Evolutionary conservation across 2,888 invertebrate genomes (phyloP).

Genomic region (Leucoptera coffeella): DNA sequence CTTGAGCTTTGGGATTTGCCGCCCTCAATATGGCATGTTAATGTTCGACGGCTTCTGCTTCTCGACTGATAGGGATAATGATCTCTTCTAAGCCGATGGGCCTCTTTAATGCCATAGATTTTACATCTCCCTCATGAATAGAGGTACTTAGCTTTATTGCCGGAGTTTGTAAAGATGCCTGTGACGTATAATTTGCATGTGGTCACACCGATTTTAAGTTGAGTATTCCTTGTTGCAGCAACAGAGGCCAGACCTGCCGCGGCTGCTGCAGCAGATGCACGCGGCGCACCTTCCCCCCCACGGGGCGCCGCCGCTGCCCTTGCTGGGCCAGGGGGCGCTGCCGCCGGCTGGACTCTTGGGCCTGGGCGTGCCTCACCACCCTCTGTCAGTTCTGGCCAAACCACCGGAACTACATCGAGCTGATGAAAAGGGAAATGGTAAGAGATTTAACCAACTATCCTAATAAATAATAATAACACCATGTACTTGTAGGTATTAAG

Average conservation of each 20-base stretch:
- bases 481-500: too few relatives aligned
- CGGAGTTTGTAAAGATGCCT: too few relatives aligned
- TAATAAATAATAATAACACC: too few relatives aligned
- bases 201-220: slow-evolving; percentile 1
- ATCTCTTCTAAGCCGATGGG: too few relatives aligned
- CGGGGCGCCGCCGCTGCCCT: slow-evolving; percentile 64
- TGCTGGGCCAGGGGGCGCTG: slow-evolving; percentile 39
- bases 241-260: slow-evolving; percentile 78
- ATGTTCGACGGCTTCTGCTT: too few relatives aligned
- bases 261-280: slow-evolving; percentile 88
- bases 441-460: too few relatives aligned
- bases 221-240: slow-evolving; percentile 50
- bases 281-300: slow-evolving; percentile 76
- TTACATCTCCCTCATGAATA: neutral
- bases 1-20: too few relatives aligned
- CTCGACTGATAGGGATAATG: too few relatives aligned
- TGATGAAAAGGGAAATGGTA: slow-evolving; percentile 73
- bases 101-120: slow-evolving; percentile 1
- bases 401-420: slow-evolving; percentile 74
- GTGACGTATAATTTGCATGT: neutral
- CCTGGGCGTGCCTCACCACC: slow-evolving; percentile 65
- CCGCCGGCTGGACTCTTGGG: slow-evolving; percentile 60
- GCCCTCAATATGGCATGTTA: too few relatives aligned
- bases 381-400: slow-evolving; percentile 68
- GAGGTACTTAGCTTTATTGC: too few relatives aligned